Base-by-base conservation (phyloP, 2,888 invertebrate genomes). In the Limnephilus rhombicus region DNA sequence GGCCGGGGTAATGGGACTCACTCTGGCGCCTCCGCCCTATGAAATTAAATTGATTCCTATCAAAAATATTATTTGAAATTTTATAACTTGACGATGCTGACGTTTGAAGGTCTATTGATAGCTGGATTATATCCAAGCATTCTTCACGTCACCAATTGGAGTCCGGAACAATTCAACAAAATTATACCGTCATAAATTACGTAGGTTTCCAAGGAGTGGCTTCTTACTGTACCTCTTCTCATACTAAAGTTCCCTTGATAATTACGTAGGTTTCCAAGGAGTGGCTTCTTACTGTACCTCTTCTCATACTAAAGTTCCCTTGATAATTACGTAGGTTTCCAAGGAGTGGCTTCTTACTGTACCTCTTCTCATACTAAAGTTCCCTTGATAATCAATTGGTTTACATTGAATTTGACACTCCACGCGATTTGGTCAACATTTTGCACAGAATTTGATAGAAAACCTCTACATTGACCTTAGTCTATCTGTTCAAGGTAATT, bases 1-100 rank as follows among this genome's bases (percentile, higher is more conserved):
- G 95, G 96, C 96, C 89, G 98, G 98, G 3, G 97, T 97, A 31
- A 97, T 97, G 92, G 98, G 98, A 5, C 97, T 98, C 13, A 98
- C 98, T 0, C 95, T 98, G 18, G 95, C 97, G 0, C 98, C 98
- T 0, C 97, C 97, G 53, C 94, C 95, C 0, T 97, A 95, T 1
- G 80, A 80, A 37, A 31, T 81, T 41, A 80, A 91, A 29, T 81
- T 92, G 24, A 88, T 89, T n/a, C 68, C 89, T 37, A n/a, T 89
- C 41, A 87, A 87, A 87, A 49, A 15, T 68, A 68, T n/a, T 68
- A 24, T 18, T 7, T 24, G n/a, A 24, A 7, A 18, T 1, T 68
- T 2, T 68, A 1, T 68, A 49, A 13, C 24, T 24, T 68, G 24
- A n/a, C 7, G 68, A 7, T 68, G 24, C 7, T 24, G 24, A n/a